Conservation (phyloP, 2,797 vertebrate genomes). For the Zalophus californianus region DNA sequence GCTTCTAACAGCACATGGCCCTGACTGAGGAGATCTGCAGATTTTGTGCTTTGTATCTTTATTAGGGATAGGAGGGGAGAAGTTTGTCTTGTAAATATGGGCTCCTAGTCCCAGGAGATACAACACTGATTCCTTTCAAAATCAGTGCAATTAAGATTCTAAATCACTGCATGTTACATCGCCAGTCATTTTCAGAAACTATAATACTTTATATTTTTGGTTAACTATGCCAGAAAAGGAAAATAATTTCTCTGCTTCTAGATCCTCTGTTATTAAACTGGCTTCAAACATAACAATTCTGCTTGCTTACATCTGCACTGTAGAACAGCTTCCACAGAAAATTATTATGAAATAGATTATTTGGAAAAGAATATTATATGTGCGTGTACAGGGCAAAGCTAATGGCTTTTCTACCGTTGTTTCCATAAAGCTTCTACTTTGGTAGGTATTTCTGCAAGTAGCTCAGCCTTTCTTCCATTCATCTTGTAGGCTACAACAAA, state of each 20-base stretch:
- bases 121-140: not conserved
- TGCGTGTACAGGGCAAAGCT: not conserved
- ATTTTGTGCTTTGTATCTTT: constrained; percentile 11
- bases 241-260: constrained; percentile 38
- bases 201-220: not conserved
- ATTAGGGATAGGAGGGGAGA: not conserved
- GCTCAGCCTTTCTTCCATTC: not conserved
- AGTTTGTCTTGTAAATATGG: not conserved
- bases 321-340: not conserved
- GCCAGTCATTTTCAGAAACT: constrained; percentile 7
- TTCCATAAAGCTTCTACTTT: not conserved
- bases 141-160: constrained; percentile 41
- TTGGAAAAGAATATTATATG: not conserved
- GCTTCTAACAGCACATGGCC: not conserved
- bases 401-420: not conserved
- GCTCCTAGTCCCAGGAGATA: not conserved
- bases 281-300: not conserved
- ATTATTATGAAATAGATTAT: constrained; percentile 10
- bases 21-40: not conserved
- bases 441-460: constrained; percentile 37
- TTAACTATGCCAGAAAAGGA: constrained; percentile 1
- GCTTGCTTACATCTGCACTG: not conserved
- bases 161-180: not conserved
- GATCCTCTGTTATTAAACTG: not conserved
- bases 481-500: not conserved